Evolutionary conservation across 1,140 invertebrate genomes (phyloP).

Genomic region (Anadara kagoshimensis): DNA sequence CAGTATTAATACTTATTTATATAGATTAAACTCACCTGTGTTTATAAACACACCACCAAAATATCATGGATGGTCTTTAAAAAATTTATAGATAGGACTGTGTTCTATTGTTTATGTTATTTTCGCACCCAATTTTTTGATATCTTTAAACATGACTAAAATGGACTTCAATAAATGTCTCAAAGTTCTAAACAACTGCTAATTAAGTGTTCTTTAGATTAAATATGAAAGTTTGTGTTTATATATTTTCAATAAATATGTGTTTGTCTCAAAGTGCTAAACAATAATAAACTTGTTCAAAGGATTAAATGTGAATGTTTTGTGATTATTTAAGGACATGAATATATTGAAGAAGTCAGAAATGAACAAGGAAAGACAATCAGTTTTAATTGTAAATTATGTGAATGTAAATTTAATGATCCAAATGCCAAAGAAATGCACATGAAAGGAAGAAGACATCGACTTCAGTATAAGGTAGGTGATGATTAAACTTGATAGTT

Average conservation of each 20-base stretch:
- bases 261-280: not conserved
- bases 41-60: too few species aligned
- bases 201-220: not conserved
- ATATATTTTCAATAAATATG: conserved; percentile 10
- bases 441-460: conserved; percentile 97
- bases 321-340: conserved; percentile 79
- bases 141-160: too few species aligned
- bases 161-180: too few species aligned
- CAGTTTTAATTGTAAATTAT: conserved; percentile 98
- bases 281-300: not conserved
- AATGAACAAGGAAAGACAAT: conserved; percentile 92
- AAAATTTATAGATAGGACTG: too few species aligned
- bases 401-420: conserved; percentile 99
- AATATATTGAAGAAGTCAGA: conserved; percentile 98
- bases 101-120: too few species aligned
- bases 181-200: not conserved
- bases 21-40: too few species aligned
- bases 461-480: conserved; percentile 91
- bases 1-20: too few species aligned
- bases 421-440: conserved; percentile 99
- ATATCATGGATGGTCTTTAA: not conserved
- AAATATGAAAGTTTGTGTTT: not conserved
- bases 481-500: too few species aligned
- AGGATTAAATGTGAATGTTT: not conserved
- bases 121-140: too few species aligned